These are phyloP conservation scores for Sitta europaea DNA, from an alignment of 2,113 vertebrate species.

Conservation along the genomic window DNA sequence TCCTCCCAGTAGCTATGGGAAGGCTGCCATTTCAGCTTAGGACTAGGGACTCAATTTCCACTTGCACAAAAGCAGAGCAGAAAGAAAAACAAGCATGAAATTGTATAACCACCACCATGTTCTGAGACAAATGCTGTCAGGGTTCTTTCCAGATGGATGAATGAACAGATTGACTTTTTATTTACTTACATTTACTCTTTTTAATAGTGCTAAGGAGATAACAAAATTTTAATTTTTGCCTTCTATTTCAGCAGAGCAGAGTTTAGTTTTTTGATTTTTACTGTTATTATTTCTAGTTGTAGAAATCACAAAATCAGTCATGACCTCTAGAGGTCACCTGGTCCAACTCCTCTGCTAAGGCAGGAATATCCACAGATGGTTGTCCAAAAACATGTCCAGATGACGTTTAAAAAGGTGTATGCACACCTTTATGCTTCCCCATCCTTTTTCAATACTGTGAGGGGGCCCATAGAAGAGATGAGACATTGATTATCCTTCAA, in stretches of 20 bases:
- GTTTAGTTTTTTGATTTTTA: background rate
- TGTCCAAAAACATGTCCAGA: background rate
- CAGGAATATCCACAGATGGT: background rate
- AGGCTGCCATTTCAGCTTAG: background rate
- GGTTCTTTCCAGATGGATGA: background rate
- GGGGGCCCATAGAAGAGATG: background rate
- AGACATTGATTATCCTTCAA: background rate
- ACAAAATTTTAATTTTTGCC: background rate
- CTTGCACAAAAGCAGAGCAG: background rate
- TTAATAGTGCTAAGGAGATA: background rate
- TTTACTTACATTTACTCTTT: background rate
- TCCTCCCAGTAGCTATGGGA: background rate
- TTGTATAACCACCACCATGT: rapidly evolving
- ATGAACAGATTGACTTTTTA: background rate
- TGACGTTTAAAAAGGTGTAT: background rate
- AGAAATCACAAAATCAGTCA: background rate
- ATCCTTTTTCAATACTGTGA: background rate
- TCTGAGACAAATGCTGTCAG: background rate
- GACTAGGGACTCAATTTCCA: background rate
- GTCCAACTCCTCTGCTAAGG: background rate
- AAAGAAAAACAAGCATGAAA: background rate
- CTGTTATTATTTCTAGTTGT: background rate
- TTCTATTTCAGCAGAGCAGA: background rate
- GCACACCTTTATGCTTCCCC: background rate
- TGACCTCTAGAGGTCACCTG: background rate